Conservation (phyloP, 2,797 vertebrate genomes). For the Scarus forsteni region DNA sequence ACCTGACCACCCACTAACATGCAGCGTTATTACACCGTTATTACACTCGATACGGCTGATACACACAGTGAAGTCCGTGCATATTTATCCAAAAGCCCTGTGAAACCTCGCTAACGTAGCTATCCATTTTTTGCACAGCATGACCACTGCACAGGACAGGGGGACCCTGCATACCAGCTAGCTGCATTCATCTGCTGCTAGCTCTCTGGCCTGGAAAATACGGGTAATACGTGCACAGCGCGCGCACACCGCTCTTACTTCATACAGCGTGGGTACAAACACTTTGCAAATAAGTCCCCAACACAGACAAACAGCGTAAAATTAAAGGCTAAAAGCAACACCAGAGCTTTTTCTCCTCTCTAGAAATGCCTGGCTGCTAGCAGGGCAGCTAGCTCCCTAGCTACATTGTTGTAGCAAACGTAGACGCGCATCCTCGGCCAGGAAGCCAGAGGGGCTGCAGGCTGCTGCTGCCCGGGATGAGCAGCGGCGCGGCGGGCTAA, state of each 20-base stretch:
- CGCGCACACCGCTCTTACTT: constrained; percentile 24
- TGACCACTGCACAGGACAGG: constrained; percentile 82
- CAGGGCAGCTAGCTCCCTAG: constrained; percentile 75
- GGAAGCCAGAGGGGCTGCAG: constrained; percentile 82
- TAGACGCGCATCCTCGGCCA: constrained; percentile 84
- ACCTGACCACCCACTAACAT: constrained; percentile 6
- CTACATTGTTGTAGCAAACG: constrained; percentile 86
- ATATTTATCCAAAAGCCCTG: constrained; percentile 68
- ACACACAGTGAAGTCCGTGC: constrained; percentile 35
- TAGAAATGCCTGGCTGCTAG: constrained; percentile 67
- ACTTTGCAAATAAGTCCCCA: constrained; percentile 45
- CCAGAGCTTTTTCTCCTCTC: constrained; percentile 55
- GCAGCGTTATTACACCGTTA: constrained; percentile 9
- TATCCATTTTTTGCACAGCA: constrained; percentile 79
- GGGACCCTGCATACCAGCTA: constrained; percentile 84
- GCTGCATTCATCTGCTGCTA: constrained; percentile 78
- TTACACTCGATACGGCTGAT: background rate
- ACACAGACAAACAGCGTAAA: constrained; percentile 15
- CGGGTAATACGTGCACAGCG: constrained; percentile 64
- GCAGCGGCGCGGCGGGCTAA: constrained; percentile 79
- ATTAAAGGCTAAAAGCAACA: constrained; percentile 18
- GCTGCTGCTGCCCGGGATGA: constrained; percentile 76
- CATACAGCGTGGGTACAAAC: constrained; percentile 12
- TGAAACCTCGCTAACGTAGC: constrained; percentile 79
- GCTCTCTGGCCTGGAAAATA: constrained; percentile 80